Conservation (phyloP, 2,113 vertebrate species). For the Telmatochromis sp. region DNA sequence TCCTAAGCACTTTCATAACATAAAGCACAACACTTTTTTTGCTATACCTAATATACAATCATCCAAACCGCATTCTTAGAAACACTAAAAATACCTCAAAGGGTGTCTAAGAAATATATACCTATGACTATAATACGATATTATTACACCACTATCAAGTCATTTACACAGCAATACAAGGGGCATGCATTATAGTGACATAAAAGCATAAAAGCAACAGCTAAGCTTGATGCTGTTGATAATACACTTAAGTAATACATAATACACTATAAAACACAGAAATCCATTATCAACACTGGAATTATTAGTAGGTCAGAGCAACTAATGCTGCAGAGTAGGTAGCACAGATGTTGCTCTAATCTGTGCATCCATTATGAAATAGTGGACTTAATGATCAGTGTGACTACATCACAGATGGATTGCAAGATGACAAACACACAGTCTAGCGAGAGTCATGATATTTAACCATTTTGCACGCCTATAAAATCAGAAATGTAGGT, state of each 20-base stretch:
- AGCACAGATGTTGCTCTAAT: neutral
- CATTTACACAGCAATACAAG: neutral
- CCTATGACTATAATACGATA: neutral
- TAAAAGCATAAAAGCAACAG: neutral
- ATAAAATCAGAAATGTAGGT: slow-evolving; percentile 22
- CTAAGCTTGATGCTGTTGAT: neutral
- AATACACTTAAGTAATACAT: neutral
- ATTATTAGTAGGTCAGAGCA: neutral
- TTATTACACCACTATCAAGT: neutral
- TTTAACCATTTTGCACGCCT: neutral
- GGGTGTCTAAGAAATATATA: neutral
- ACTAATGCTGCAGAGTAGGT: neutral
- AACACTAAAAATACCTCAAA: neutral
- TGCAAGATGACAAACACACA: neutral
- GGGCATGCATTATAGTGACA: neutral
- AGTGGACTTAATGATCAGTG: neutral
- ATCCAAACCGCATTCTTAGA: neutral
- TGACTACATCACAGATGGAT: neutral
- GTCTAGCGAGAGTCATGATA: neutral
- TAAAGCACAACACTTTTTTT: neutral
- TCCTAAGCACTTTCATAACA: neutral
- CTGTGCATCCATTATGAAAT: neutral
- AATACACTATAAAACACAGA: neutral
- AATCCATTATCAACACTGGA: slow-evolving; percentile 1
- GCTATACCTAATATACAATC: neutral